Conservation (phyloP, 2,113 vertebrate genomes). For the Grammomys dolichurus region DNA sequence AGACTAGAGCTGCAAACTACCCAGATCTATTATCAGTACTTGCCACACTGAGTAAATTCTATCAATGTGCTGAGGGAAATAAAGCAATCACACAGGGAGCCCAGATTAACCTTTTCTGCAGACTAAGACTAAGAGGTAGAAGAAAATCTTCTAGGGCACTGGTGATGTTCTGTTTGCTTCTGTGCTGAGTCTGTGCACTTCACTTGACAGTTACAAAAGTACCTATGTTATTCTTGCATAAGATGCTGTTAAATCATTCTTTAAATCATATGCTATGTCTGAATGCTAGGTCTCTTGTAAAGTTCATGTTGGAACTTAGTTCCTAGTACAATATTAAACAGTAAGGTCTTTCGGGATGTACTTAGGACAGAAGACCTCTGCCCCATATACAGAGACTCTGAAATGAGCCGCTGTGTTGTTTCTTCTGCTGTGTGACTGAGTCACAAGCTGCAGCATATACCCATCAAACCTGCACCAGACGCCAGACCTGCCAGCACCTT, state of each 20-base stretch:
- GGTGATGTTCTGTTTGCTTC: conserved; percentile 24
- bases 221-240: background rate
- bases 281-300: background rate
- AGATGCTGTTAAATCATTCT: background rate
- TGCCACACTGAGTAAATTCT: background rate
- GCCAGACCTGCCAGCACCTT: background rate
- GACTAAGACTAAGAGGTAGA: background rate
- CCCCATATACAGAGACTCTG: background rate
- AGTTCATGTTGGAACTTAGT: background rate
- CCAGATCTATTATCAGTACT: background rate
- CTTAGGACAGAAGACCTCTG: background rate
- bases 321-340: background rate
- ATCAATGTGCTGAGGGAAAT: background rate
- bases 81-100: background rate
- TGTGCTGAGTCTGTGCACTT: background rate
- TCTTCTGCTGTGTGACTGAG: background rate
- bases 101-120: background rate
- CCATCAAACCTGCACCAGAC: background rate
- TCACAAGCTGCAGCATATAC: background rate
- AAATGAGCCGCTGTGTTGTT: background rate
- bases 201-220: background rate
- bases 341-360: background rate
- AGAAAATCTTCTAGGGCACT: background rate
- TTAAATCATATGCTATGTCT: background rate
- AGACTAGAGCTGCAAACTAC: background rate